phyloP scores from a whole-genome alignment of 2,113 vertebrate genomes.

The Pteropus alecto region DNA sequence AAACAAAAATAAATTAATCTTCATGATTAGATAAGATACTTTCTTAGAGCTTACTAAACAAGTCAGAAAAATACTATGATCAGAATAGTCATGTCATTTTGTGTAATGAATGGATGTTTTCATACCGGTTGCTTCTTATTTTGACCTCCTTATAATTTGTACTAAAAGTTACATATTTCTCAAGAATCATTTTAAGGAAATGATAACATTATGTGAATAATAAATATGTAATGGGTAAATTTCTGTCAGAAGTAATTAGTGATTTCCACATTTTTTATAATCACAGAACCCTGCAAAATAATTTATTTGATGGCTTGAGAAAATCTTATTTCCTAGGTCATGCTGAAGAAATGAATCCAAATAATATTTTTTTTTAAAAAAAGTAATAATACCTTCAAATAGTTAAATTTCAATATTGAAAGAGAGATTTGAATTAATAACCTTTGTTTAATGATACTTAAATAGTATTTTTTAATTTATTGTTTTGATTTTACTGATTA shows the following conservation, averaged over 20 bases:
- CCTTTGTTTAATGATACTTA: background rate
- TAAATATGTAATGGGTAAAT: background rate
- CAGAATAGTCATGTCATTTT: background rate
- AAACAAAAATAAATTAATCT: background rate
- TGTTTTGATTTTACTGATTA: background rate
- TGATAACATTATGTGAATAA: background rate
- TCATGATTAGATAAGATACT: background rate
- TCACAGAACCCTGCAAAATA: background rate
- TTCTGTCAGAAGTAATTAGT: background rate
- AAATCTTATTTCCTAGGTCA: background rate
- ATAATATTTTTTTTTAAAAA: background rate
- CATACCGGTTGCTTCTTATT: background rate
- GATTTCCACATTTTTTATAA: background rate
- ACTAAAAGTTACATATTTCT: background rate
- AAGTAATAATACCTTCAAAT: background rate
- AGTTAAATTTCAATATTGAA: background rate
- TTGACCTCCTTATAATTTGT: background rate
- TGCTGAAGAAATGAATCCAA: background rate
- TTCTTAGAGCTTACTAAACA: background rate
- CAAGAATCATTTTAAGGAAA: background rate
- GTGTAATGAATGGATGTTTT: background rate
- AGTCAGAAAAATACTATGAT: background rate
- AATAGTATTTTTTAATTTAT: background rate
- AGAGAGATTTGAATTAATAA: background rate
- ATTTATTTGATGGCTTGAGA: background rate